A percentile compares a stretch with the other conserved stretches of the same genome.
phyloP scores from a whole-genome alignment of 2,888 invertebrate genomes.

The Campoplex capitator region DNA sequence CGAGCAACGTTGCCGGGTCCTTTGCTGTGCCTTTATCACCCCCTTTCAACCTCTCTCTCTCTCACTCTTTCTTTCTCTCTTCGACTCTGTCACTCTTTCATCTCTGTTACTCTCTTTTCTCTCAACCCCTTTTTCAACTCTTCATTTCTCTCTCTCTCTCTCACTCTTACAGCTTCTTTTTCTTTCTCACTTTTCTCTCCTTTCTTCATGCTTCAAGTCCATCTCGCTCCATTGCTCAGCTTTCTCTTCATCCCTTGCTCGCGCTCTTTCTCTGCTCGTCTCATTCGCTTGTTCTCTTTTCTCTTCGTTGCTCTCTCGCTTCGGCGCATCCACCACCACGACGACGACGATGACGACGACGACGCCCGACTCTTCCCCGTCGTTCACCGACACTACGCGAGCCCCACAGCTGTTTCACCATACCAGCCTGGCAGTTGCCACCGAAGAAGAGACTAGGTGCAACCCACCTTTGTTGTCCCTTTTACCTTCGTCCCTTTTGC shows the following conservation, averaged over 20 bases:
- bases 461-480: constrained; percentile 76
- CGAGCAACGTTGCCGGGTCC: constrained; percentile 82
- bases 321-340: constrained; percentile 54
- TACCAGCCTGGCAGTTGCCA: constrained; percentile 78
- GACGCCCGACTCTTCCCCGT: constrained; percentile 57
- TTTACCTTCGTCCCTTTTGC: constrained; percentile 62
- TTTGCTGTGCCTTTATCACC: constrained; percentile 82
- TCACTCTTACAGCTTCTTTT: constrained; percentile 18
- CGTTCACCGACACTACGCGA: constrained; percentile 55
- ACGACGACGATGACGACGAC: constrained; percentile 46
- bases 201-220: constrained; percentile 58
- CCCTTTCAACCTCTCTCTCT: constrained; percentile 73
- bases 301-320: constrained; percentile 59
- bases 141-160: constrained; percentile 44
- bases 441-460: constrained; percentile 75
- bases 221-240: constrained; percentile 55
- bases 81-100: constrained; percentile 52
- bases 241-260: constrained; percentile 63
- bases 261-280: constrained; percentile 34
- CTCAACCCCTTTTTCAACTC: constrained; percentile 57
- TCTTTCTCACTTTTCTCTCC: constrained; percentile 59
- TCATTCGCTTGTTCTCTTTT: constrained; percentile 40
- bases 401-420: constrained; percentile 78
- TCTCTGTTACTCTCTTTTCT: constrained; percentile 49
- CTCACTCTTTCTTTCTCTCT: constrained; percentile 58